phyloP scores from a whole-genome alignment of 2,113 vertebrate genomes.

The Strigops habroptila region DNA sequence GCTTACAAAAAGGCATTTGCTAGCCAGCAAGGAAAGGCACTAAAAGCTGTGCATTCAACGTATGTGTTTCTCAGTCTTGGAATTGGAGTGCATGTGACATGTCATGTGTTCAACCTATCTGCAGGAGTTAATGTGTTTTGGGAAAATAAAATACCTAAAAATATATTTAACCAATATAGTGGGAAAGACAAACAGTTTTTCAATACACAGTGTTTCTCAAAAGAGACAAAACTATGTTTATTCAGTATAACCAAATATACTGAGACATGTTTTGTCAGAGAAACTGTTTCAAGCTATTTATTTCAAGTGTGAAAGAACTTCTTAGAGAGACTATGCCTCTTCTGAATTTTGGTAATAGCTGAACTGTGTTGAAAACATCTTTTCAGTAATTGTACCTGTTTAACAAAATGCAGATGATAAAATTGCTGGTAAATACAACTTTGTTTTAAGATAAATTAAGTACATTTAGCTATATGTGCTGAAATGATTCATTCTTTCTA shows the following conservation, averaged over 20 bases:
- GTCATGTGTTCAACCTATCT: neutral
- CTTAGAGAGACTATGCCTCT: neutral
- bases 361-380: neutral
- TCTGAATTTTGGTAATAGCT: neutral
- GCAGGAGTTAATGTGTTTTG: neutral
- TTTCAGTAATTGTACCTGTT: neutral
- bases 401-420: neutral
- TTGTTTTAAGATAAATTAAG: neutral
- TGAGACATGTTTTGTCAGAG: neutral
- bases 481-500: neutral
- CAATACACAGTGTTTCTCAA: neutral
- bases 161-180: neutral
- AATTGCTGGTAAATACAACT: neutral
- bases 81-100: neutral
- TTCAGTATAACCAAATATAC: neutral
- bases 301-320: neutral
- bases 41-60: neutral
- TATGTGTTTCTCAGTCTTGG: neutral
- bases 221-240: neutral
- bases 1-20: neutral
- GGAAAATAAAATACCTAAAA: neutral
- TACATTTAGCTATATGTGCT: neutral
- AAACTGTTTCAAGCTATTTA: neutral
- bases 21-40: neutral
- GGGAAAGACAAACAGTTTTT: neutral